A percentile compares a stretch with the other conserved stretches of the same genome.
These are phyloP conservation scores for Pedionomus torquatus DNA, from an alignment of 2,113 vertebrate genomes.

Conservation along the genomic window DNA sequence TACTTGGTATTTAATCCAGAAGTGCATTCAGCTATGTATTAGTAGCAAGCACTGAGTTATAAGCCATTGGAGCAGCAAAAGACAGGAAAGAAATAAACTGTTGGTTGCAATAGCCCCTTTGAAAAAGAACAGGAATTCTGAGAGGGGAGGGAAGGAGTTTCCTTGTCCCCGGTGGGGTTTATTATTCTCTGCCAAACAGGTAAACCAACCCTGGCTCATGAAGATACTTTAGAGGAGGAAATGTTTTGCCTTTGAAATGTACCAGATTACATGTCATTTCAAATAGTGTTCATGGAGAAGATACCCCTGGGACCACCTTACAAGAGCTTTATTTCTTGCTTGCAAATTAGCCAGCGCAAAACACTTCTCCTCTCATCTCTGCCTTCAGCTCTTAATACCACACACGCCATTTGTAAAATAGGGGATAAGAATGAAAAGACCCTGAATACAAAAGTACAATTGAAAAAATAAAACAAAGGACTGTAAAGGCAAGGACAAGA, in stretches of 20 bases:
- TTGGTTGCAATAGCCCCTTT: background rate
- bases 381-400: slow-evolving; percentile 41
- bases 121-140: slow-evolving; percentile 24
- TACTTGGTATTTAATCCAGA: slow-evolving; percentile 12
- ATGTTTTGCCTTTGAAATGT: slow-evolving; percentile 72
- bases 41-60: background rate
- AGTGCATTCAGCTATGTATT: background rate
- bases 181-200: slow-evolving; percentile 62
- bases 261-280: slow-evolving; percentile 67
- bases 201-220: slow-evolving; percentile 47
- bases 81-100: background rate
- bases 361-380: slow-evolving; percentile 52
- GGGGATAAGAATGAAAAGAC: slow-evolving; percentile 31
- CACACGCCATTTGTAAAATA: background rate
- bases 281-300: slow-evolving; percentile 44
- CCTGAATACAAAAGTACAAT: slow-evolving; percentile 15
- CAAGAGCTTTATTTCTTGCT: slow-evolving; percentile 63
- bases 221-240: slow-evolving; percentile 64
- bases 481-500: slow-evolving; percentile 24
- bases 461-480: slow-evolving; percentile 43
- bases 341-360: slow-evolving; percentile 68
- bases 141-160: slow-evolving; percentile 2
- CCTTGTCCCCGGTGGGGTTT: slow-evolving; percentile 19
- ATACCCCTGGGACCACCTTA: slow-evolving; percentile 55
- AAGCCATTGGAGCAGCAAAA: slow-evolving; percentile 14